Percentiles rank a stretch among this genome's conserved stretches.
These are phyloP conservation scores for Heliconius erato DNA, from an alignment of 2,888 invertebrate genomes.

Conservation along the genomic window DNA sequence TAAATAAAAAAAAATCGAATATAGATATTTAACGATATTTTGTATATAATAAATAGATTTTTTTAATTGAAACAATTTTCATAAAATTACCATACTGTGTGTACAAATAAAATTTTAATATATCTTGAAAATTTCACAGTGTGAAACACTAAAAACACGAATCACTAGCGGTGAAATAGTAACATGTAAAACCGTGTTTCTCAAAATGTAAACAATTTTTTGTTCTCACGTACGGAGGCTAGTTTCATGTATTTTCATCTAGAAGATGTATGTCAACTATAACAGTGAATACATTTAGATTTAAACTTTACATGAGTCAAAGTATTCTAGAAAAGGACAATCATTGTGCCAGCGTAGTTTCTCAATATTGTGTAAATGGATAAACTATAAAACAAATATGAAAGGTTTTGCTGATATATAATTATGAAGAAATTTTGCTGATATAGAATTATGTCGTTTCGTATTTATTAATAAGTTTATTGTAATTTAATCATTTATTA, in stretches of 20 bases:
- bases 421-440: too few species aligned
- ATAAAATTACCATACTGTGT: neutral
- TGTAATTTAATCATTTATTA: too few species aligned
- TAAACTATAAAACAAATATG: neutral
- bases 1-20: neutral
- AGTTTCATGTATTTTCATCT: neutral
- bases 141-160: too few species aligned
- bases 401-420: too few species aligned
- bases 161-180: neutral
- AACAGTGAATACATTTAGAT: neutral
- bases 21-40: neutral
- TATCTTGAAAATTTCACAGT: too few species aligned
- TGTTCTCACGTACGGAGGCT: neutral
- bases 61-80: neutral
- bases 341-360: neutral
- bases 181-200: neutral
- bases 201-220: neutral
- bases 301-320: neutral
- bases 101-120: too few species aligned
- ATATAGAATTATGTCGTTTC: too few species aligned
- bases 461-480: too few species aligned
- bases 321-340: neutral
- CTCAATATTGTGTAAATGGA: neutral
- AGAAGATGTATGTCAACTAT: neutral
- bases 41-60: neutral